Evolutionary conservation across 2,888 invertebrate species (phyloP).

Genomic region (Bhutanitis thaidina): DNA sequence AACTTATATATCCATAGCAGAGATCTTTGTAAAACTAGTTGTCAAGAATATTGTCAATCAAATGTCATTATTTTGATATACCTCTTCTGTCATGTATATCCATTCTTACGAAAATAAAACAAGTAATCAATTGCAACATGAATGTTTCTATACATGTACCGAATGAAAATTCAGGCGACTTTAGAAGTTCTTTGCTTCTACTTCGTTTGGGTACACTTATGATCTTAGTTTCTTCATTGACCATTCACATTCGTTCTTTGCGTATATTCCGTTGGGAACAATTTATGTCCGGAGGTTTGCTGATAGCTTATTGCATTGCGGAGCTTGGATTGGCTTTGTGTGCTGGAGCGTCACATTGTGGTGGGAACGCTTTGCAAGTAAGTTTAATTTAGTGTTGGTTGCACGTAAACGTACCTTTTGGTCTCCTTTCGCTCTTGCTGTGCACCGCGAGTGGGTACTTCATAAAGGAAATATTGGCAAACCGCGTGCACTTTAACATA

Average conservation of each 20-base stretch:
- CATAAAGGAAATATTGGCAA: no score
- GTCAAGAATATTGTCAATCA: no score
- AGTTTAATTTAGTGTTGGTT: neutral
- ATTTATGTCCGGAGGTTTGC: slow-evolving; percentile 49
- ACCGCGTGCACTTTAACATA: no score
- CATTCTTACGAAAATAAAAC: no score
- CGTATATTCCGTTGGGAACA: slow-evolving; percentile 60
- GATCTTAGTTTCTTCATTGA: slow-evolving; percentile 38
- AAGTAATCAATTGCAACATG: neutral
- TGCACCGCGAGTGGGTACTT: no score
- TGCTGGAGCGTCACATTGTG: slow-evolving; percentile 31
- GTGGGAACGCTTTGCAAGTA: slow-evolving; percentile 43
- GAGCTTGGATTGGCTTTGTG: slow-evolving; percentile 42
- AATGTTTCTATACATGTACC: neutral
- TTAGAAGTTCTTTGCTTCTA: slow-evolving; percentile 25
- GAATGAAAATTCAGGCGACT: neutral
- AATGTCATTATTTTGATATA: no score
- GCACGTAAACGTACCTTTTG: no score
- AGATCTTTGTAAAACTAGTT: no score
- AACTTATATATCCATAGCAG: no score
- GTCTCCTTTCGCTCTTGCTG: no score
- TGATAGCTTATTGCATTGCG: slow-evolving; percentile 48
- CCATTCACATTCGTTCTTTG: slow-evolving; percentile 47
- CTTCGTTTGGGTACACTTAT: slow-evolving; percentile 38
- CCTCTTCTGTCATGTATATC: no score